Evolutionary conservation across 1,140 invertebrate genomes (phyloP), one percentile per base, ranked within the genome.

Genomic region (Reticulitermes speratus): DNA sequence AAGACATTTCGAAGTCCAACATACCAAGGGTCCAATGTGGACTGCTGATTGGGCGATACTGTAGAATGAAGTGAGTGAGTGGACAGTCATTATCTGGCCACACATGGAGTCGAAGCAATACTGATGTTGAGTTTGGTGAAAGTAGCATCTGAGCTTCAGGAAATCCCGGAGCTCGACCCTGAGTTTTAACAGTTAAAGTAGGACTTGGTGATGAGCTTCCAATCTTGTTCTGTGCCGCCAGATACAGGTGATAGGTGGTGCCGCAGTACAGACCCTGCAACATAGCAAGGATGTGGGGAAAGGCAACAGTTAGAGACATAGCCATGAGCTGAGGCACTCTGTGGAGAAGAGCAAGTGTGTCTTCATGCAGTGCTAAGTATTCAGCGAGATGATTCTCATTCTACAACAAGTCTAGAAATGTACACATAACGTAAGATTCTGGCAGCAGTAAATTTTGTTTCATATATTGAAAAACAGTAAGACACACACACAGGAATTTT

Each of bases 1-100:
- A 9, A 48, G 45, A 12, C 45, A 48, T 48, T 48, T 48, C 45
- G 5, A 38, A 65, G 21, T 65, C 59, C 12, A 23, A 25, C 65
- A 30, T 89, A 92, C 92, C 91, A 87, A 94, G 88, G 6, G 92
- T 94, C 94, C 94, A 95, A 85, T 94, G 93, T 44, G 92, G 91
- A 82, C 93, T 92, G 84, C 92, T 91, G 23, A 92, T 90, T 38
- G 93, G 93, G 81, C 93, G 92, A 90, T 97, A 97, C 88, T 96
- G 95, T 52, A 97, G 92, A 32, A 95, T 94, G 89, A 96, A 97
- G 89, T 94, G 95, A 19, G 94, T 90, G 52, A 97, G 94, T 0
- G 96, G 94, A 89, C 96, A 97, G 5, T 95, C 96, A 83, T 96
- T 96, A 87, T 96, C 95, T 5, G 95, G 94, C 96, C 96, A 97